phyloP scores from a whole-genome alignment of 2,888 invertebrate genomes.

The Rhaphigaster nebulosa region DNA sequence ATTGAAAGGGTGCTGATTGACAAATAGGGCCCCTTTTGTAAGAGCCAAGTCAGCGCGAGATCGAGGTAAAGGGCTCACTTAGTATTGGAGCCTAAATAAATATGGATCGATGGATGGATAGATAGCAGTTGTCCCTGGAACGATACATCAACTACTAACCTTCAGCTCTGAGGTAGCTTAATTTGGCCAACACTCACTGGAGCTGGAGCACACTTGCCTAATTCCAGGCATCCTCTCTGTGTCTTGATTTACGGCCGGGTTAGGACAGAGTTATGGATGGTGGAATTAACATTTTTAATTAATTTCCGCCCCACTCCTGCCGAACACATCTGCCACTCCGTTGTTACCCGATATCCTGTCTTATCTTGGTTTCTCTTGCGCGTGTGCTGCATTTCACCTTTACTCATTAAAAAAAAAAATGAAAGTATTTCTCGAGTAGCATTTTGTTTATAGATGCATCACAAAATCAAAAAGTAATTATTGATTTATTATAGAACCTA shows the following conservation, averaged over 20 bases:
- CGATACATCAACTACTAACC: slow-evolving; percentile 36
- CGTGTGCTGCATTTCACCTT: no score
- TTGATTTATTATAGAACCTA: no score
- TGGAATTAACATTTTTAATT: slow-evolving; percentile 55
- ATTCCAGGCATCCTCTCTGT: slow-evolving; percentile 25
- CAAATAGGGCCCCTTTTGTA: background rate
- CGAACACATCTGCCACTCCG: background rate
- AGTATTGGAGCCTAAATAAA: background rate
- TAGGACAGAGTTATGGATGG: slow-evolving; percentile 53
- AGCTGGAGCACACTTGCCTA: slow-evolving; percentile 32
- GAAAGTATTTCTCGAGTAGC: no score
- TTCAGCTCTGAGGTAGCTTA: background rate
- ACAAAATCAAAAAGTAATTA: no score
- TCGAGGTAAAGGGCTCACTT: background rate
- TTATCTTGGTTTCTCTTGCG: background rate
- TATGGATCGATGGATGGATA: slow-evolving; percentile 6
- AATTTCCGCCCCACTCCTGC: slow-evolving; percentile 19
- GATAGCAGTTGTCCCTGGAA: background rate
- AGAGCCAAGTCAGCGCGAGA: background rate
- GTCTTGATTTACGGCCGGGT: slow-evolving; percentile 50
- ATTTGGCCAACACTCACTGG: background rate
- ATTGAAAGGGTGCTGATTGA: background rate
- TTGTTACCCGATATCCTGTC: background rate
- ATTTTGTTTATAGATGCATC: no score
- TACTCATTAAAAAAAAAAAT: background rate